These are phyloP conservation scores for Leptopilina syphax DNA, from an alignment of 2,888 invertebrate genomes.

Conservation along the genomic window DNA sequence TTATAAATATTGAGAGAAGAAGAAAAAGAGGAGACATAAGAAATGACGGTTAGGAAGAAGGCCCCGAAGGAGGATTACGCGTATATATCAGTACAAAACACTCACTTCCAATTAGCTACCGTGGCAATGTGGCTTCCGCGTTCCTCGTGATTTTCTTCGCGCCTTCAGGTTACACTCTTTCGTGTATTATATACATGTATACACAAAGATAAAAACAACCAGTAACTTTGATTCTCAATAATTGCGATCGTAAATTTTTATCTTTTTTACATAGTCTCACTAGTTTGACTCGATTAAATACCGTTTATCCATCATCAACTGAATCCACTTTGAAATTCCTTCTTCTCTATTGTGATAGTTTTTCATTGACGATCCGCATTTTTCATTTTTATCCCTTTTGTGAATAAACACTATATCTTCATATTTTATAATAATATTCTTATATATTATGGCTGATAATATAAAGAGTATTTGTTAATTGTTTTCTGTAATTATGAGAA, in stretches of 20 bases:
- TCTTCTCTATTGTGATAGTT: too few species aligned
- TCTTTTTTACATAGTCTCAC: not conserved
- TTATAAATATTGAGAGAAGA: not conserved
- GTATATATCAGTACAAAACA: constrained; percentile 38
- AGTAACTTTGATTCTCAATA: not conserved
- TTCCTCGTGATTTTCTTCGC: constrained; percentile 29
- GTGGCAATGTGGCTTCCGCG: constrained; percentile 38
- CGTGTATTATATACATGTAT: too few species aligned
- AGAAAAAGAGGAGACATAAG: not conserved
- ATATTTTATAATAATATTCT: too few species aligned
- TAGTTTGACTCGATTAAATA: constrained; percentile 23
- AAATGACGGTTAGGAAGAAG: constrained; percentile 19
- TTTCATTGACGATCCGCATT: too few species aligned
- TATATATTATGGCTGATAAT: too few species aligned
- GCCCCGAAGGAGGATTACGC: constrained; percentile 18
- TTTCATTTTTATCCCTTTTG: too few species aligned
- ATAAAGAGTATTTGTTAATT: too few species aligned
- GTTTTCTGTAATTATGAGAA: too few species aligned
- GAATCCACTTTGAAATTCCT: too few species aligned
- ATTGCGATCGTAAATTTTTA: not conserved
- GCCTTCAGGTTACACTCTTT: constrained; percentile 23
- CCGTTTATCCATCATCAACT: not conserved
- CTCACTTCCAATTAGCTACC: constrained; percentile 36
- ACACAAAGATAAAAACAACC: constrained; percentile 39
- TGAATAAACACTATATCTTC: too few species aligned